Evolutionary conservation across 30 jellyfish, hydroid and myxozoan species (phyloP), one percentile per base, ranked within the genome.

Genomic region (Aurelia aurita complex sp. Pacific): DNA sequence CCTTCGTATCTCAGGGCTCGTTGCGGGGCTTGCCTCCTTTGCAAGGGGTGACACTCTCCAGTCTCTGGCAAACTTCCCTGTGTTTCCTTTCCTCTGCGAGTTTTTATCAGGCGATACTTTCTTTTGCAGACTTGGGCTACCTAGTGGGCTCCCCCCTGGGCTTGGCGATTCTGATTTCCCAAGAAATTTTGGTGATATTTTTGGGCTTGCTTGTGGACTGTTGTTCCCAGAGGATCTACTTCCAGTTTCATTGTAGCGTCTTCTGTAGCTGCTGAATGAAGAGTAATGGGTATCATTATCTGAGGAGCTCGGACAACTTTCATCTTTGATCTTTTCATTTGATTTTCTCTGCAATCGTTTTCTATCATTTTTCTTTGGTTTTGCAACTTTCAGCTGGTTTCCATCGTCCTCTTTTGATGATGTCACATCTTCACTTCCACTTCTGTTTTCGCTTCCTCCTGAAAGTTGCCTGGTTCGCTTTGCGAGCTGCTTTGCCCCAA

Each of bases 1-100:
- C 11, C 85, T 80, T 64, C 86, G 68, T 55, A 73, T 23, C 43
- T 94, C 99, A 34, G 99, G 99, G 89, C 97, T 89, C 14, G 97
- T 89, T 23, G 79, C 67, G 3, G 99, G 99, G 74, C 98, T 94
- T 46, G 60, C 17, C 13, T 69, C 94, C 33, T 70, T 80, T 2
- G 96, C 94, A 66, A 94, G 96, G 10, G 99, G 99, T 10, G 99
- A 94, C 42, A 94, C 77, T 66, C 81, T 84, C 73, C 74, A 64
- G 17, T 84, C 93, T 32, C 87, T 50, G 7, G 34, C 61, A 65
- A 72, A 53, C 77, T 84, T 84, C 23, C 82, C 64, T 10, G 62
- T 59, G 46, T 33, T 84, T 7, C 89, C 89, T 46, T 79, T 79
- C 16, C 80, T 64, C 14, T 85, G 77, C 3, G 92, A 72, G 62